Evolutionary conservation across 2,113 vertebrate species (phyloP), one percentile per base, ranked within the genome.

Genomic region (Scatophagus argus): DNA sequence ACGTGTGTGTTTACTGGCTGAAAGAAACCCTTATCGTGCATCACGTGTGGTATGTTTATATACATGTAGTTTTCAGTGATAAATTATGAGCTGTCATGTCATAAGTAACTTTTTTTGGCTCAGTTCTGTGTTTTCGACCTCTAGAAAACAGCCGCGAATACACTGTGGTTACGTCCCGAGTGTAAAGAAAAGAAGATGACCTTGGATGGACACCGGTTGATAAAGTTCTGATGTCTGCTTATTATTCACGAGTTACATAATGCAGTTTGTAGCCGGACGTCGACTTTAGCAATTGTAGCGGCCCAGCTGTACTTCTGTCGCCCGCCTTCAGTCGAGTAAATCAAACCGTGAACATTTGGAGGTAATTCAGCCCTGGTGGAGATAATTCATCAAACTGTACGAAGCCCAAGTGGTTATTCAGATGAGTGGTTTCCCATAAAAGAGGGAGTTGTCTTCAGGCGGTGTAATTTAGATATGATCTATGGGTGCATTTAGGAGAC

Each of bases 381-480:
- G 54, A 81, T 74, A 74, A 74, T 74, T 82, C 60, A 75, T 84
- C 86, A 79, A 71, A 67, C 71, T 79, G 52, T 12, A 54, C 52
- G 2, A n/a, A 74, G 38, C 60, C 38, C 67, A 49, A 74, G 71
- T 49, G 32, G 23, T 71, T 66, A 56, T 71, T 85, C 64, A 61
- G 39, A 82, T 62, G 63, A 77, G 60, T 51, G 60, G 31, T 74
- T 80, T 85, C 54, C 55, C 78, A 6, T 72, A 67, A 64, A 75
- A 68, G 56, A 71, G 12, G 3, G 43, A 29, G 63, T 71, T 60
- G 72, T 74, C 73, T 32, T 7, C 55, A 65, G 87, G 72, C 44
- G 44, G 16, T 59, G 72, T 60, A 46, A 75, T 75, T 82, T 72
- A 80, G 64, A 74, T 74, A 38, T 77, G 54, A 82, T 82, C 43